Percentiles rank a stretch among this genome's conserved stretches.
Conservation (phyloP, 2,113 vertebrate genomes). For the Bungarus multicinctus region DNA sequence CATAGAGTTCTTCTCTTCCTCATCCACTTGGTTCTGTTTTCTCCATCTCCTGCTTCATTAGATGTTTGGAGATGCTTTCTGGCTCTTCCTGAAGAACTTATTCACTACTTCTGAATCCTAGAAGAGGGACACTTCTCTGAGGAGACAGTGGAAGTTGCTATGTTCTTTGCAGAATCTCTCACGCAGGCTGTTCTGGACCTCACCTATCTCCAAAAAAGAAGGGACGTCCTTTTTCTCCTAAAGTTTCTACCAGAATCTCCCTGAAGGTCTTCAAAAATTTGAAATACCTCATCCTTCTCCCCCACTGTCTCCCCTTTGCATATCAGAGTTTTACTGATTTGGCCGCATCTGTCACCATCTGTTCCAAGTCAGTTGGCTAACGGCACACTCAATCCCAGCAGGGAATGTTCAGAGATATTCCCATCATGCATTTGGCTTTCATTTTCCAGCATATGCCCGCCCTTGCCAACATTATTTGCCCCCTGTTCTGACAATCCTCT, state of each 20-base stretch:
- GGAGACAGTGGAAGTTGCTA: not conserved
- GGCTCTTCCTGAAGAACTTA: not conserved
- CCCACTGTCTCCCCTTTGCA: too few relatives aligned
- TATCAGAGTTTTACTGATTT: not conserved
- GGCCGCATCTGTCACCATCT: not conserved
- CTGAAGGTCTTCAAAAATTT: not conserved
- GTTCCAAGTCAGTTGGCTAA: not conserved
- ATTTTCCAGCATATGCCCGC: not conserved
- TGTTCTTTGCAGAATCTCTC: too few relatives aligned
- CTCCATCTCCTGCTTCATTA: not conserved
- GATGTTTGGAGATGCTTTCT: not conserved
- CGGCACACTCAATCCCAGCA: not conserved
- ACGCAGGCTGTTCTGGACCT: not conserved
- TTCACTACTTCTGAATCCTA: not conserved
- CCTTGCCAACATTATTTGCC: not conserved
- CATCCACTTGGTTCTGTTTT: too few relatives aligned
- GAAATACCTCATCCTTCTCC: not conserved
- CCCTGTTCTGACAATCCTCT: not conserved
- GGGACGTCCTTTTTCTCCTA: not conserved
- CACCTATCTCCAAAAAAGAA: not conserved
- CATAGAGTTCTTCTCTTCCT: not conserved
- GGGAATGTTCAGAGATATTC: not conserved
- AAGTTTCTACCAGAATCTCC: not conserved
- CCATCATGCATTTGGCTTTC: not conserved
- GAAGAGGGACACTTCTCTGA: not conserved